Evolutionary conservation across 2,113 vertebrate species (phyloP), one percentile per base, ranked within the genome.

Genomic region (Scomber scombrus): DNA sequence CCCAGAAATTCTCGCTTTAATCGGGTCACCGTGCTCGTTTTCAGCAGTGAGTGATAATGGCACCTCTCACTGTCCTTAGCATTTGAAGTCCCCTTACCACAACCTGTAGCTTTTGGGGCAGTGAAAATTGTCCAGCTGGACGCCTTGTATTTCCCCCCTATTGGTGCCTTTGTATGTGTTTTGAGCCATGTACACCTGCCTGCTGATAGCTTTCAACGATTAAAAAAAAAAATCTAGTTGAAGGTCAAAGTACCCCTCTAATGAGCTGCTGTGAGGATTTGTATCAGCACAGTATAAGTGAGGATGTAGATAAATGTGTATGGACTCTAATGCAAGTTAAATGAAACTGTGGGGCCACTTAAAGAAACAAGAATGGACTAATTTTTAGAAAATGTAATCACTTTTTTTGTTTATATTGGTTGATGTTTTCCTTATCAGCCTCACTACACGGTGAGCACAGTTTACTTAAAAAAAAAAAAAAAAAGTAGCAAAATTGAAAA

Each of bases 1-100:
- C 92, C 91, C 88, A 90, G 85, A 90, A 92, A 89, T 91, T 68
- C 75, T 83, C 84, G 84, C 82, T 88, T 92, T 89, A 90, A 93
- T 91, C 92, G 89, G 86, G 89, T 90, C 89, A 85, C 80, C 82
- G 85, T 91, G 87, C 82, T 90, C 82, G 86, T 90, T 87, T 90
- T 85, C 86, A 91, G 88, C 89, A 62, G 84, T 57, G 82, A 86
- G 81, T 78, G 89, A 85, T 86, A 85, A 93, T 89, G 85, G 87
- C 89, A 78, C 82, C 85, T 85, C 85, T 85, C 84, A 75, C 88
- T 78, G 86, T 91, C 88, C 83, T 84, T 85, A 76, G 75, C 86
- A 78, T 81, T 88, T 84, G 63, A 88, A 89, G 85, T 90, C 81
- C 81, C 72, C 83, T 85, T 63, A 82, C 57, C 72, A 50, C 88